Conservation (phyloP, 2,888 invertebrate species). For the Dimorphilus gyrociliatus region DNA sequence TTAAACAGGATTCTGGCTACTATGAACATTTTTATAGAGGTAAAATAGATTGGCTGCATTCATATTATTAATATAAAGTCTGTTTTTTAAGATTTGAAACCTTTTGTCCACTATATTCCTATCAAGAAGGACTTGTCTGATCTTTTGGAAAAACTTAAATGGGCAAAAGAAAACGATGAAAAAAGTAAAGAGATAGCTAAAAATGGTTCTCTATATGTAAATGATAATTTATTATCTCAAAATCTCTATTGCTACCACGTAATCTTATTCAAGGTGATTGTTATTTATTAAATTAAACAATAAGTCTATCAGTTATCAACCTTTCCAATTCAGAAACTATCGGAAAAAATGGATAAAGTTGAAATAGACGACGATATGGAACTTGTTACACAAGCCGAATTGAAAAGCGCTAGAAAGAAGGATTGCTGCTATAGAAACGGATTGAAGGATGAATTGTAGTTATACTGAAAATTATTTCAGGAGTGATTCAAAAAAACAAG, state of each 20-base stretch:
- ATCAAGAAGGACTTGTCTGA: conserved; percentile 62
- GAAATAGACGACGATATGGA: too few species aligned
- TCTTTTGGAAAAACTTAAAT: conserved; percentile 52
- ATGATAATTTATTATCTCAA: conserved; percentile 60
- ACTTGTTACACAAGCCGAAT: too few species aligned
- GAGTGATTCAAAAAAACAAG: too few species aligned
- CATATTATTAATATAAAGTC: too few species aligned
- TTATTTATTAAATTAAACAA: too few species aligned
- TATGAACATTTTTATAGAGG: conserved; percentile 89
- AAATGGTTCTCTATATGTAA: conserved; percentile 45
- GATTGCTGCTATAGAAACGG: too few species aligned
- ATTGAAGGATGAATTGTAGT: too few species aligned
- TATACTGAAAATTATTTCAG: too few species aligned
- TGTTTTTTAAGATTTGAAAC: conserved; percentile 50
- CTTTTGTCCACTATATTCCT: conserved; percentile 67
- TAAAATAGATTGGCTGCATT: conserved; percentile 1
- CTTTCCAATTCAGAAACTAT: too few species aligned
- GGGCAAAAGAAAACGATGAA: conserved; percentile 31
- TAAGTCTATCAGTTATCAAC: too few species aligned
- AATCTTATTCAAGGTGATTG: conserved; percentile 47
- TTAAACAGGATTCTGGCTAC: conserved; percentile 84
- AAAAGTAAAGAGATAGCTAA: conserved; percentile 25
- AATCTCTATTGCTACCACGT: conserved; percentile 76
- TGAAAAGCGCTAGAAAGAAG: too few species aligned
- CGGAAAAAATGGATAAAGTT: too few species aligned